Conservation (phyloP, 2,888 invertebrate species). For the Hirtodrosophila histrioides region DNA sequence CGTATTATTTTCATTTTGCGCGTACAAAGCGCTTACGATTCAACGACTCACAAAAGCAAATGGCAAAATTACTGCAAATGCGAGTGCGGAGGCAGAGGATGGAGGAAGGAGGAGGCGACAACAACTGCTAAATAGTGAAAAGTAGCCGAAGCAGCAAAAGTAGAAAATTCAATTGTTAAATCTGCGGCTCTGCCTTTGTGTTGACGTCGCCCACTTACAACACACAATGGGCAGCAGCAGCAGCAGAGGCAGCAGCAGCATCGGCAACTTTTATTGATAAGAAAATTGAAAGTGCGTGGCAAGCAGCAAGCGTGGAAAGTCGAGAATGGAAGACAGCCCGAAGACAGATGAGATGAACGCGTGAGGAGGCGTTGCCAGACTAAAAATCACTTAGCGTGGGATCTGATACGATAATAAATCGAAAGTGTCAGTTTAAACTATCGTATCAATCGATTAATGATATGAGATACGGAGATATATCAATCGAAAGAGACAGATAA, state of each 20-base stretch:
- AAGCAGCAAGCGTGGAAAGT: conserved; percentile 33
- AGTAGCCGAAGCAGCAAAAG: conserved; percentile 64
- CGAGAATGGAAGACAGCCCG: conserved; percentile 1
- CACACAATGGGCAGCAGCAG: conserved; percentile 43
- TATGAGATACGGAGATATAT: no score
- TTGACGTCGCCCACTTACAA: conserved; percentile 64
- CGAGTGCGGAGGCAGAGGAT: conserved; percentile 19
- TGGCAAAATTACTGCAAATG: conserved; percentile 41
- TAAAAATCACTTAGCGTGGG: no score
- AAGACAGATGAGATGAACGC: not conserved
- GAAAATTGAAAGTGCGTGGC: conserved; percentile 71
- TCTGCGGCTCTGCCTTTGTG: conserved; percentile 50
- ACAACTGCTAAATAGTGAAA: conserved; percentile 60
- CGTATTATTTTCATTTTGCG: conserved; percentile 48
- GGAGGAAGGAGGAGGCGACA: conserved; percentile 13
- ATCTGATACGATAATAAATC: no score
- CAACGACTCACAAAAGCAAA: conserved; percentile 59
- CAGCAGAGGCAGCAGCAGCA: conserved; percentile 10
- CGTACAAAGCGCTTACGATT: conserved; percentile 64
- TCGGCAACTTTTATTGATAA: conserved; percentile 67
- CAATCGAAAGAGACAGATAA: no score
- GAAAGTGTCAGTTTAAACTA: not conserved
- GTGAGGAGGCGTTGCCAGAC: not conserved
- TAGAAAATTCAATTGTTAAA: conserved; percentile 72
- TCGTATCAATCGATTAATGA: not conserved